Evolutionary conservation across 2,797 vertebrate genomes (phyloP).

Genomic region (Gobio occitaniae): DNA sequence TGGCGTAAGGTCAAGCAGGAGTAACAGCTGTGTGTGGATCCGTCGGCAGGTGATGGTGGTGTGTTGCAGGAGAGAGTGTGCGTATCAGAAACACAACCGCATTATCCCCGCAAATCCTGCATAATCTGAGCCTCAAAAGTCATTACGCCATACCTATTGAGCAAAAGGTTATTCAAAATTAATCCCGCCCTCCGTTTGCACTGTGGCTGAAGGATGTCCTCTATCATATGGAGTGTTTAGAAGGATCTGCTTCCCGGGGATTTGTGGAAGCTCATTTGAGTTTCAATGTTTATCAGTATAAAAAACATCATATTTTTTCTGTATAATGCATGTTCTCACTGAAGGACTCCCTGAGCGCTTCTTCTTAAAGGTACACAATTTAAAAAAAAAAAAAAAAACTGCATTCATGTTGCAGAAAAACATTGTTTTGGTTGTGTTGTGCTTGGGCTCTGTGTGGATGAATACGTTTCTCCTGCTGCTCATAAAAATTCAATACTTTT

Average conservation of each 20-base stretch:
- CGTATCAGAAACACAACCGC: constrained; percentile 32
- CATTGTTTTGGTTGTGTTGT: too few species aligned
- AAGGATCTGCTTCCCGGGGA: constrained; percentile 13
- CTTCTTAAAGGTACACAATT: not conserved
- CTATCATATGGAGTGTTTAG: constrained; percentile 41
- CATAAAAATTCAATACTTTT: not conserved
- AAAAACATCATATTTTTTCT: not conserved
- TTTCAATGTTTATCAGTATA: not conserved
- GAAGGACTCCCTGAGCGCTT: not conserved
- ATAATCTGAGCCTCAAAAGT: constrained; percentile 61
- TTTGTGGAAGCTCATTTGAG: constrained; percentile 16
- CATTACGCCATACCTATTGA: constrained; percentile 56
- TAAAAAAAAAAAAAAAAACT: not conserved
- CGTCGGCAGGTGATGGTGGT: not conserved
- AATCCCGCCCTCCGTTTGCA: constrained; percentile 49
- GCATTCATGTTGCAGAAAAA: not conserved
- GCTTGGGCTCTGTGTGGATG: too few species aligned
- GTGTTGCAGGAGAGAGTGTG: constrained; percentile 1
- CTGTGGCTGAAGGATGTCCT: constrained; percentile 27
- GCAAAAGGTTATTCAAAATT: constrained; percentile 34
- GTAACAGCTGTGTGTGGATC: constrained; percentile 46
- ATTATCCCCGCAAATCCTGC: constrained; percentile 56
- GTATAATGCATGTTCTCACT: not conserved
- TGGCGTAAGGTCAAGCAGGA: constrained; percentile 54
- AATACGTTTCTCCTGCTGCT: not conserved